These are phyloP conservation scores for Salvator merianae DNA, from an alignment of 2,113 vertebrate genomes.

Conservation along the genomic window DNA sequence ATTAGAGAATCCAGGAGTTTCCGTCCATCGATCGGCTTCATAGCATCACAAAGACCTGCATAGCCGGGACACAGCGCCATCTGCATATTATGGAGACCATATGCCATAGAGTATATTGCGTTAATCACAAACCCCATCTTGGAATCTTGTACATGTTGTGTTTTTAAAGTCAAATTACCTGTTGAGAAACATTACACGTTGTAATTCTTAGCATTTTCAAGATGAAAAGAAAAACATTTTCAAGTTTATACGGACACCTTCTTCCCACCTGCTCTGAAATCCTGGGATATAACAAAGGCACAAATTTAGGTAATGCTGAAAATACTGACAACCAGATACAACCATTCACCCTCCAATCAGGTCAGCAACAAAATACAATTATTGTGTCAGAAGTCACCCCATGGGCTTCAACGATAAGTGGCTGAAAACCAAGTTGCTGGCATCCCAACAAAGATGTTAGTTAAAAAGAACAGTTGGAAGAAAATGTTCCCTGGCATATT, in stretches of 20 bases:
- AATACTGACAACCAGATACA: background rate
- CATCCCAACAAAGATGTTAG: slow-evolving; percentile 14
- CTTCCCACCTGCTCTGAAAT: background rate
- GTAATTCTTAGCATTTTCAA: background rate
- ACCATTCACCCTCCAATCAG: background rate
- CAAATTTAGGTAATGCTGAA: background rate
- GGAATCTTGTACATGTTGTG: slow-evolving; percentile 95
- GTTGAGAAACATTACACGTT: background rate
- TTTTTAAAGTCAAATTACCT: slow-evolving; percentile 89
- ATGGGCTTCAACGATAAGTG: background rate
- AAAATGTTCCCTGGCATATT: slow-evolving; percentile 26
- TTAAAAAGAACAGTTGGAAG: slow-evolving; percentile 36
- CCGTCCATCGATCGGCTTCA: slow-evolving; percentile 93
- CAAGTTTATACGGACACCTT: too few relatives aligned
- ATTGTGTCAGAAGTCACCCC: slow-evolving; percentile 12
- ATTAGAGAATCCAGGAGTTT: slow-evolving; percentile 94
- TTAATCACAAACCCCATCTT: slow-evolving; percentile 99
- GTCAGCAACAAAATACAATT: background rate
- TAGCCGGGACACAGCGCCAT: slow-evolving; percentile 85
- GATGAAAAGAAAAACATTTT: accelerated
- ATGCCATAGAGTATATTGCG: slow-evolving; percentile 97
- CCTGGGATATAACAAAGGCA: background rate
- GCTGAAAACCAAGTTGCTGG: slow-evolving; percentile 8
- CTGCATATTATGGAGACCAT: slow-evolving; percentile 97
- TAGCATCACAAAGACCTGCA: slow-evolving; percentile 90